Base-by-base conservation (phyloP, 2,888 invertebrate genomes). In the Augiades crinisus region DNA sequence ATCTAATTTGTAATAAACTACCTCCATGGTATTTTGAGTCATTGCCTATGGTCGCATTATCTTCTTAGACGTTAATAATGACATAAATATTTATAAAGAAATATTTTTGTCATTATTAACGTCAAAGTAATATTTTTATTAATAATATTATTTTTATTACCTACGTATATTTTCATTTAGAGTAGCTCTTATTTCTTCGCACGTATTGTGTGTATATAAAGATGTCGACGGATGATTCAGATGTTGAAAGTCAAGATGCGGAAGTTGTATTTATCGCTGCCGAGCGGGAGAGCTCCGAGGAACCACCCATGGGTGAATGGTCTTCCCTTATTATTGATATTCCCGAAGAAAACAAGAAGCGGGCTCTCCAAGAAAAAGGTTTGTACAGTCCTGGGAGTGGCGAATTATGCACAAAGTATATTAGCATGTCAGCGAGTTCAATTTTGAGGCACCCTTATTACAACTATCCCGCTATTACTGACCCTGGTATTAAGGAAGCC, bases 231-330 rank as follows among this genome's bases (percentile, higher is more conserved):
- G 55, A 53, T 17, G 47, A 22, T 21, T 61, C 53, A 24, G 49
- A 54, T 12, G 54, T 55, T 22, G 61, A 60, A 27, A 31, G 31
- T 2, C 24, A 44, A 37, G 10, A 55, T 16, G 56, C 57, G 1
- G 55, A 62, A 12, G 52, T 63, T 21, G 22, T 67, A 12, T 57
- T 58, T 47, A 58, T 63, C 46, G 57, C 62, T 2, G 59, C 61
- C 0, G 53, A 62, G 7, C 62, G 71, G 1, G 68, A 62, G 7
- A 78, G 76, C 50, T 78, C 82, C 0, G 78, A 67, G 36, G 83
- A 82, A 0, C 71, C 72, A 12, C 80, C 81, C 0, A 76, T 70
- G 63, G 72, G 75, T 0, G 72, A 85, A 50, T 84, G 85, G 82
- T 72, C 85, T 3, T 86, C 87, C 0, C 57, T 84, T 1, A 47